Percentiles rank a stretch among this genome's conserved stretches.
Evolutionary conservation across 2,888 invertebrate genomes (phyloP).

Genomic region (Erannis defoliaria): DNA sequence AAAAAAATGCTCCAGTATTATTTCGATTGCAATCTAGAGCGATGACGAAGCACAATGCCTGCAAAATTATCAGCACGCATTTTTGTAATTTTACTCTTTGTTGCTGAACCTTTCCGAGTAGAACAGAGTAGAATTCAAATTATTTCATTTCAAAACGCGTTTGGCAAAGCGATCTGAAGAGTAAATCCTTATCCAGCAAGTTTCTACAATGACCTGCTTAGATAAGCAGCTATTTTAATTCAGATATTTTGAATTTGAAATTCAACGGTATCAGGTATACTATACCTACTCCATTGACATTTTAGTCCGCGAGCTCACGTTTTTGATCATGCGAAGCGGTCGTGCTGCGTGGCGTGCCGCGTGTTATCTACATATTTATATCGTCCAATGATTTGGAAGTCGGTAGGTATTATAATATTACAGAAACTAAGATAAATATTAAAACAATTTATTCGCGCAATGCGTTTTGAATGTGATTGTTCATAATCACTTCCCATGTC

Average conservation of each 20-base stretch:
- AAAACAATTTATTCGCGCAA: neutral
- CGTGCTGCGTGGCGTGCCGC: neutral
- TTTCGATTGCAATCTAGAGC: no score
- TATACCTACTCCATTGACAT: neutral
- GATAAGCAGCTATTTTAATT: slow-evolving; percentile 15
- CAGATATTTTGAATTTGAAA: slow-evolving; percentile 1
- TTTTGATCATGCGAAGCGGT: slow-evolving; percentile 3
- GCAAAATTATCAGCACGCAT: no score
- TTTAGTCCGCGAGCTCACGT: slow-evolving; percentile 12
- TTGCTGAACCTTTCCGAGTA: no score
- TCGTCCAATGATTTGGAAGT: slow-evolving; percentile 1
- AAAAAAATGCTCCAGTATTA: no score
- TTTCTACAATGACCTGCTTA: slow-evolving; percentile 3
- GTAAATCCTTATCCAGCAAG: slow-evolving; percentile 3
- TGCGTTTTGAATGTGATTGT: neutral
- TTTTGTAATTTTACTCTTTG: no score
- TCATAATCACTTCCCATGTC: neutral
- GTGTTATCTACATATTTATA: neutral
- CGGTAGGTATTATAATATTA: neutral
- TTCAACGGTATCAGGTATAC: slow-evolving; percentile 2
- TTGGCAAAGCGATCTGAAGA: neutral
- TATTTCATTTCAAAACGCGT: neutral
- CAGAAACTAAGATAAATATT: neutral
- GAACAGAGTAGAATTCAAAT: no score
- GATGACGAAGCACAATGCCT: no score